These are phyloP conservation scores for Lanistes nyassanus DNA, from an alignment of 1,140 invertebrate genomes.

Conservation along the genomic window DNA sequence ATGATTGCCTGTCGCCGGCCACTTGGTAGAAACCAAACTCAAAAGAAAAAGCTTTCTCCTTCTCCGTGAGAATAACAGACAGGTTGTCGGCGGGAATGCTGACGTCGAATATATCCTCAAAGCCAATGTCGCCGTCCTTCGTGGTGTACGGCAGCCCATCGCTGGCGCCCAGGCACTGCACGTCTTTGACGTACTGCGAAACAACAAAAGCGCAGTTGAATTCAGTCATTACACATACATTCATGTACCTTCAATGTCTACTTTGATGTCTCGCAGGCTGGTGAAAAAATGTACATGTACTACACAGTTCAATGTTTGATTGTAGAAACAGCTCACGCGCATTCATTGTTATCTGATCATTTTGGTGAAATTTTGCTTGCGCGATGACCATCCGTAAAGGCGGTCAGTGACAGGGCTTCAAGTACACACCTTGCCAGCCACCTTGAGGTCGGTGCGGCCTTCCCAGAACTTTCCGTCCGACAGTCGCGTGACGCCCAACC, in stretches of 20 bases:
- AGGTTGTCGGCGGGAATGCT: background rate
- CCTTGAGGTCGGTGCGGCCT: slow-evolving; percentile 24
- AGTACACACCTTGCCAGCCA: slow-evolving; percentile 9
- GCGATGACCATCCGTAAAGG: too few species aligned
- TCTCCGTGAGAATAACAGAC: slow-evolving; percentile 7
- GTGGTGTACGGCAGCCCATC: slow-evolving; percentile 1
- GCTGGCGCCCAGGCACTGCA: background rate
- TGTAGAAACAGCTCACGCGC: too few species aligned
- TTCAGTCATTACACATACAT: background rate
- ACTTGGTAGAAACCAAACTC: slow-evolving; percentile 9
- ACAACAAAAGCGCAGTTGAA: background rate
- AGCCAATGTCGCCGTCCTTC: slow-evolving; percentile 5
- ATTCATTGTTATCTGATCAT: too few species aligned
- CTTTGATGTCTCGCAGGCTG: background rate
- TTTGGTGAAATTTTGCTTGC: too few species aligned
- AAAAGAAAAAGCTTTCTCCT: slow-evolving; percentile 16
- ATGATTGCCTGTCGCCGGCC: background rate
- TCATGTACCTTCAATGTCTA: background rate
- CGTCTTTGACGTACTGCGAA: background rate
- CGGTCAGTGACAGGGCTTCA: too few species aligned
- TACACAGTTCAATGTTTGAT: too few species aligned
- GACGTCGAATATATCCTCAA: background rate
- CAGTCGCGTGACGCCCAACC: slow-evolving; percentile 18
- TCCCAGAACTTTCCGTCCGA: slow-evolving; percentile 24
- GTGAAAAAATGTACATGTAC: background rate